Conservation (phyloP, 2,888 invertebrate species). For the Xanthostigma xanthostigma region DNA sequence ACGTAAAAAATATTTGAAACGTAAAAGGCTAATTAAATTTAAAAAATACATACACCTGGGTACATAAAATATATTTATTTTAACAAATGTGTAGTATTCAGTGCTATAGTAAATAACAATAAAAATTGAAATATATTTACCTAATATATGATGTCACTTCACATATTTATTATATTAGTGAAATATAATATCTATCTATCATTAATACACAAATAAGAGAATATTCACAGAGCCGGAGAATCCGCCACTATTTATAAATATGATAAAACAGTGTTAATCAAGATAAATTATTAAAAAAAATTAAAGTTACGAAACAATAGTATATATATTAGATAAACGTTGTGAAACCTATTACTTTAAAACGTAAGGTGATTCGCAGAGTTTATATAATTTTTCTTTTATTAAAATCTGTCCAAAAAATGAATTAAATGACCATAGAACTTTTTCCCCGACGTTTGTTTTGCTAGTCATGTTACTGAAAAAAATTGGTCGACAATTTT, state of each 20-base stretch:
- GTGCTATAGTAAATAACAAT: neutral
- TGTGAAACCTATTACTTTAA: neutral
- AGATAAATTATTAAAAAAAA: neutral
- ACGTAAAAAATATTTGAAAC: neutral
- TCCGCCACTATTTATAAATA: neutral
- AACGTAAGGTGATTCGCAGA: neutral
- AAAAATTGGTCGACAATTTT: too few relatives aligned
- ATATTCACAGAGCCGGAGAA: too few relatives aligned
- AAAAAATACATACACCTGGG: too few relatives aligned
- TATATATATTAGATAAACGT: neutral
- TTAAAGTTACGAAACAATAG: neutral
- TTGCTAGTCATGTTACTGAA: too few relatives aligned
- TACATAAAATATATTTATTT: too few relatives aligned
- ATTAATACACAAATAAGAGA: neutral
- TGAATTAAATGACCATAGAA: too few relatives aligned
- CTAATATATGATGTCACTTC: too few relatives aligned
- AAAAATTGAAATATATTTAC: neutral
- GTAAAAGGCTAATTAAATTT: neutral
- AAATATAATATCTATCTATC: too few relatives aligned
- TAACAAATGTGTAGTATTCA: too few relatives aligned
- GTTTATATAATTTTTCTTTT: neutral
- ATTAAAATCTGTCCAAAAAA: neutral
- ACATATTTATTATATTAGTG: too few relatives aligned
- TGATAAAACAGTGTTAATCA: neutral
- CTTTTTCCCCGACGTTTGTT: too few relatives aligned